phyloP scores from a whole-genome alignment of 2,888 invertebrate species.

The Oegoconia quadripuncta region DNA sequence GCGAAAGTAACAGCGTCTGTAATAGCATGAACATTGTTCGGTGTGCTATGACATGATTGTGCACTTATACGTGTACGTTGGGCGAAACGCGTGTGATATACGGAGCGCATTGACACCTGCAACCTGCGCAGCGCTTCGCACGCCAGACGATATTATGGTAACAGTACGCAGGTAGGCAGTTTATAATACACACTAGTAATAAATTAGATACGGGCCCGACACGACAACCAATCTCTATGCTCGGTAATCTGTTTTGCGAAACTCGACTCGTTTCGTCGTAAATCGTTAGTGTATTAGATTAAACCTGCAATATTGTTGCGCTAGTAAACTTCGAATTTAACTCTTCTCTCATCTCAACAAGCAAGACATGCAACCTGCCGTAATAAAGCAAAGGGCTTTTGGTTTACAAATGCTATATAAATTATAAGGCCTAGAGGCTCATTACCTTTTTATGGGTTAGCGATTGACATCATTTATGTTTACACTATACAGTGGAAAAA shows the following conservation, averaged over 20 bases:
- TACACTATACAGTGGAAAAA: too few species aligned
- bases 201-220: conserved; percentile 62
- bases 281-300: conserved; percentile 50
- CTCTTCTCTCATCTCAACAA: neutral
- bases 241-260: conserved; percentile 68
- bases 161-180: conserved; percentile 11
- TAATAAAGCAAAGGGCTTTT: too few species aligned
- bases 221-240: conserved; percentile 57
- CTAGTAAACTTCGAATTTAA: conserved; percentile 3
- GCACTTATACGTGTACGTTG: conserved; percentile 5
- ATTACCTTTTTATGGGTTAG: too few species aligned
- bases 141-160: conserved; percentile 12
- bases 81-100: conserved; percentile 31
- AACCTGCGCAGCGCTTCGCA: conserved; percentile 29
- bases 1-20: conserved; percentile 3
- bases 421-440: too few species aligned
- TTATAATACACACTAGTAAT: conserved; percentile 56
- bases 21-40: conserved; percentile 16
- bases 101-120: conserved; percentile 47
- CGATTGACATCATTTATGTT: too few species aligned
- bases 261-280: conserved; percentile 53
- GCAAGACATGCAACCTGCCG: neutral
- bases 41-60: conserved; percentile 5
- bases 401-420: too few species aligned
- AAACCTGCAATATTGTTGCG: conserved; percentile 11